A percentile compares a stretch with the other conserved stretches of the same genome.
Conservation (phyloP, 2,797 vertebrate species). For the Gouania willdenowi region DNA sequence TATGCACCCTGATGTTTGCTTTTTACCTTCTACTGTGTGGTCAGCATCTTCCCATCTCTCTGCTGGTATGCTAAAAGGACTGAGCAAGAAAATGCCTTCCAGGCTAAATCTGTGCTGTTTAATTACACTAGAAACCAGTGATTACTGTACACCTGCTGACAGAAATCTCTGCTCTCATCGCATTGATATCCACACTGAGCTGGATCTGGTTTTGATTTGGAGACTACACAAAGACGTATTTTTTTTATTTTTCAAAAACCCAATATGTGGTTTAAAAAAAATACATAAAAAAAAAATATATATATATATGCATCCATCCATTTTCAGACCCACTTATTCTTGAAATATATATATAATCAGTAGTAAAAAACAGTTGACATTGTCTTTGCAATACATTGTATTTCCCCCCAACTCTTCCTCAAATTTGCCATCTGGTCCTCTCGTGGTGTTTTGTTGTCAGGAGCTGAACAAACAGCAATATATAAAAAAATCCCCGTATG, state of each 20-base stretch:
- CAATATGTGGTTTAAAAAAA: no score
- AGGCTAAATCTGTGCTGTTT: slow-evolving; percentile 34
- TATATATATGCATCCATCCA: no score
- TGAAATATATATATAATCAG: no score
- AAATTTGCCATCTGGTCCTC: no score
- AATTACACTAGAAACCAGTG: slow-evolving; percentile 34
- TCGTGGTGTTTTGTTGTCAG: slow-evolving; percentile 13
- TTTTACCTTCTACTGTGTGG: slow-evolving; percentile 34
- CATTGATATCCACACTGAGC: slow-evolving; percentile 2
- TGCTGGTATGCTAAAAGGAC: slow-evolving; percentile 23
- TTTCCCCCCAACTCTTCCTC: no score
- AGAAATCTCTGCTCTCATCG: slow-evolving; percentile 13
- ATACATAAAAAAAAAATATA: no score
- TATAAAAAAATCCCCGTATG: slow-evolving; percentile 9
- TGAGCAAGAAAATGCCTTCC: slow-evolving; percentile 15
- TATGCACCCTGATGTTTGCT: slow-evolving; percentile 47
- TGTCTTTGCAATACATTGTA: no score
- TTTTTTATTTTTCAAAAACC: background rate
- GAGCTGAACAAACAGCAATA: slow-evolving; percentile 18
- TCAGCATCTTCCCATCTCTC: slow-evolving; percentile 48
- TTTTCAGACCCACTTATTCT: no score
- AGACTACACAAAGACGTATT: background rate
- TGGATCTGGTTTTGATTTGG: slow-evolving; percentile 11
- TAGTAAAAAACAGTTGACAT: no score
- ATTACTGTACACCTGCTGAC: slow-evolving; percentile 34